These are phyloP conservation scores for Hypanus sabinus DNA, from an alignment of 2,113 vertebrate genomes.

Conservation along the genomic window DNA sequence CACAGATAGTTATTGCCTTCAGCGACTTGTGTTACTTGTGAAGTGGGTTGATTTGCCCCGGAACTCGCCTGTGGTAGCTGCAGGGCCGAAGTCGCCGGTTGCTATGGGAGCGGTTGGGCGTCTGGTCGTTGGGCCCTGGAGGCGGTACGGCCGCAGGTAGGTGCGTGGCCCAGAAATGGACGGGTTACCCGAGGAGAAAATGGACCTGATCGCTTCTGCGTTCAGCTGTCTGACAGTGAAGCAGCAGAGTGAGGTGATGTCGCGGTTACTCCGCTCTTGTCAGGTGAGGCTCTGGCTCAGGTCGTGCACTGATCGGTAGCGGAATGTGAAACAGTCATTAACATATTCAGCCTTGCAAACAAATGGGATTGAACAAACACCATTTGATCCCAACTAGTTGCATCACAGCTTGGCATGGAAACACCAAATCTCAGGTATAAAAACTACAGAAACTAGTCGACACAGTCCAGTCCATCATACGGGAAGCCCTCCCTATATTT, in stretches of 20 bases:
- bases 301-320: neutral
- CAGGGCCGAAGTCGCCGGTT: neutral
- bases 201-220: neutral
- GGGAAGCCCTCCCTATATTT: too few relatives aligned
- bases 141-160: neutral
- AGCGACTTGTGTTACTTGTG: neutral
- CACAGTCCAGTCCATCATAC: too few relatives aligned
- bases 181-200: neutral
- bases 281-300: neutral
- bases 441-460: too few relatives aligned
- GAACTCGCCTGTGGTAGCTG: too few relatives aligned
- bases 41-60: neutral
- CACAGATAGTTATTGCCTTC: too few relatives aligned
- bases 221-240: neutral
- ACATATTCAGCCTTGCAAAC: too few relatives aligned
- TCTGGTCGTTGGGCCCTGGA: neutral
- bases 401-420: too few relatives aligned
- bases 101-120: neutral
- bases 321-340: too few relatives aligned
- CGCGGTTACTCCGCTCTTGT: neutral
- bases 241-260: conserved; percentile 1
- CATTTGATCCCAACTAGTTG: too few relatives aligned
- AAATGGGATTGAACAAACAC: too few relatives aligned
- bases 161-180: neutral
- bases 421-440: too few relatives aligned